These are phyloP conservation scores for Zaprionus capensis DNA, from an alignment of 1,140 invertebrate genomes.

Conservation along the genomic window DNA sequence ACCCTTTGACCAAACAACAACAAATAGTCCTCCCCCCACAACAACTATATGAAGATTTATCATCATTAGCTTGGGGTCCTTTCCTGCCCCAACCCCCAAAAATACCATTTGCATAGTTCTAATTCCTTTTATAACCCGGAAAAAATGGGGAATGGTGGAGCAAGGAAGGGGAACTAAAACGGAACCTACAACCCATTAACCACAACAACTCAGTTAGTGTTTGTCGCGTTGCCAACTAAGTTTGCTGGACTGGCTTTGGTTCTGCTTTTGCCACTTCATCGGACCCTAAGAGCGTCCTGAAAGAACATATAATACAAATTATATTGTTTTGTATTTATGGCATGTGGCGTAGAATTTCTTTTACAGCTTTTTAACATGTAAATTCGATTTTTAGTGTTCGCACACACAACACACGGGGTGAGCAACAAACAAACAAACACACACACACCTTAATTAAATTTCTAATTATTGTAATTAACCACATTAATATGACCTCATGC, in stretches of 20 bases:
- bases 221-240: constrained; percentile 33
- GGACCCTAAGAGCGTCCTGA: background rate
- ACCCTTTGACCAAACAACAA: constrained; percentile 20
- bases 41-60: constrained; percentile 42
- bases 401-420: constrained; percentile 21
- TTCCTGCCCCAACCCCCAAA: background rate
- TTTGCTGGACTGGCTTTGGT: constrained; percentile 28
- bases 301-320: constrained; percentile 46
- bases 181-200: constrained; percentile 42
- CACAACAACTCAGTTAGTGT: constrained; percentile 59
- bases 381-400: constrained; percentile 69
- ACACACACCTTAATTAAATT: constrained; percentile 77
- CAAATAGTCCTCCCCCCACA: constrained; percentile 1
- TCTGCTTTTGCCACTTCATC: constrained; percentile 21
- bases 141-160: constrained; percentile 6
- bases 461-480: constrained; percentile 83
- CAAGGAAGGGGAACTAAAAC: background rate
- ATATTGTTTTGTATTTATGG: constrained; percentile 73
- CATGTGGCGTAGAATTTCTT: constrained; percentile 57
- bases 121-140: constrained; percentile 29
- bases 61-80: constrained; percentile 36
- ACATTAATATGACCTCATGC: constrained; percentile 83
- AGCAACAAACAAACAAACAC: constrained; percentile 15
- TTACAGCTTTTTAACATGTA: constrained; percentile 79
- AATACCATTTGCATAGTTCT: constrained; percentile 49